Base-by-base conservation (phyloP, 2,797 vertebrate genomes). In the Gastrophryne carolinensis region DNA sequence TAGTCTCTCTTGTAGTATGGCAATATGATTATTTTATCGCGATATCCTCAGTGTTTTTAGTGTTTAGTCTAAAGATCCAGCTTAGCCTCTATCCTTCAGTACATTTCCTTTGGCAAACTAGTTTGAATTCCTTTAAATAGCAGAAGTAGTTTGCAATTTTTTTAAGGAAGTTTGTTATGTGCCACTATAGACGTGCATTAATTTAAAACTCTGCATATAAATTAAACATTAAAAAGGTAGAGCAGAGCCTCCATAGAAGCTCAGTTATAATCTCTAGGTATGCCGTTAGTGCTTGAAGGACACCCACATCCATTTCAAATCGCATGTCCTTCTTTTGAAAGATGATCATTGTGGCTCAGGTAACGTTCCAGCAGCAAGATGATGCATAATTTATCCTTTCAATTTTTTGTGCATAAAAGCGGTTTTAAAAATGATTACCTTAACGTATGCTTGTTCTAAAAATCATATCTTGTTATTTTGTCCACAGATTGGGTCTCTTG, bases 401-500 rank as follows among this genome's bases (percentile, higher is more conserved):
- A 78, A 72, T 77, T 65, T 39, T 77, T 65, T 39, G 8, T 72
- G 80, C 81, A 27, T 6, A 58, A 79, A 67, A 30, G 8, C 41
- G 56, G 2, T 37, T 27, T 54, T 23, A 24, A 9, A 56, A 21
- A 30, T 24, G 29, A 19, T 54, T 17, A 47, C 7, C 5, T 11
- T 35, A 1, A 3, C 10, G 10, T 53, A 9, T 67, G 34, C 2
- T 82, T 80, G 80, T 83, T 41, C 56, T 80, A 81, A 64, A 41
- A 82, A n/a, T 21, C 60, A 78, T 44, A 15, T 47, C 23, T 15
- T 26, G 67, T 41, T 26, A 35, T 62, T 62, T 39, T 56, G n/a
- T 50, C 85, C 88, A 24, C 89, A 99, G 98, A 99, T 99, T 21
- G 98, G 98, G 23, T 94, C 97, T 81, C 86, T 99, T 82, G 95